Evolutionary conservation across 2,888 invertebrate genomes (phyloP).

Genomic region (Amiota minor): DNA sequence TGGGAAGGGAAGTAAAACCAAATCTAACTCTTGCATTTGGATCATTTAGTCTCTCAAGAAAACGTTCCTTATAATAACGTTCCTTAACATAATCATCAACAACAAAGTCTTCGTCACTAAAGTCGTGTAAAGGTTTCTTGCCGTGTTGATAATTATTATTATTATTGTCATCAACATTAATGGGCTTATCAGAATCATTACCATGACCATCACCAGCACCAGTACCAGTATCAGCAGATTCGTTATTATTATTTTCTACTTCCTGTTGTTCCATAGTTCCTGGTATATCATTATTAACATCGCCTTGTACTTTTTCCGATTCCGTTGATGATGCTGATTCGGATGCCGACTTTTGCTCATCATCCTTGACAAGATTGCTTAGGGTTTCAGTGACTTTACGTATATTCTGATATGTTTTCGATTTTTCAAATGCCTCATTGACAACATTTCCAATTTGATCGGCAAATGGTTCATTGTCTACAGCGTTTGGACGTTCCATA

Average conservation of each 20-base stretch:
- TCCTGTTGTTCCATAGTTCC: no score
- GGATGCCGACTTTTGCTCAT: constrained; percentile 5
- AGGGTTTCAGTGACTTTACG: constrained; percentile 56
- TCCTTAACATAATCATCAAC: not conserved
- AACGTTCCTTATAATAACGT: not conserved
- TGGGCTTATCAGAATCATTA: no score
- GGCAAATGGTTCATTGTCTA: constrained; percentile 46
- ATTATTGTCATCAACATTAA: no score
- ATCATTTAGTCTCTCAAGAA: no score
- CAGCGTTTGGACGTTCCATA: constrained; percentile 40
- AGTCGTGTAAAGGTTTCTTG: no score
- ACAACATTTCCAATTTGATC: constrained; percentile 58
- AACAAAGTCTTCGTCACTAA: no score
- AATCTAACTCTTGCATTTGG: no score
- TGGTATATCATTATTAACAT: not conserved
- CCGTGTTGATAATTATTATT: no score
- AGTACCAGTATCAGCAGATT: no score
- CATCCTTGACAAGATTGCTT: constrained; percentile 46
- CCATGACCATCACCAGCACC: no score
- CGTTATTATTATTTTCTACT: no score
- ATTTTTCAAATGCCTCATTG: constrained; percentile 54
- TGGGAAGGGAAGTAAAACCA: no score
- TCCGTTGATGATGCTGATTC: not conserved
- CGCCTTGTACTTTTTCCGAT: not conserved
- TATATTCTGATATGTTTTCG: constrained; percentile 53